A percentile compares a stretch with the other conserved stretches of the same genome.
These are phyloP conservation scores for Solenodon paradoxus DNA, from an alignment of 2,113 vertebrate species.

Conservation along the genomic window DNA sequence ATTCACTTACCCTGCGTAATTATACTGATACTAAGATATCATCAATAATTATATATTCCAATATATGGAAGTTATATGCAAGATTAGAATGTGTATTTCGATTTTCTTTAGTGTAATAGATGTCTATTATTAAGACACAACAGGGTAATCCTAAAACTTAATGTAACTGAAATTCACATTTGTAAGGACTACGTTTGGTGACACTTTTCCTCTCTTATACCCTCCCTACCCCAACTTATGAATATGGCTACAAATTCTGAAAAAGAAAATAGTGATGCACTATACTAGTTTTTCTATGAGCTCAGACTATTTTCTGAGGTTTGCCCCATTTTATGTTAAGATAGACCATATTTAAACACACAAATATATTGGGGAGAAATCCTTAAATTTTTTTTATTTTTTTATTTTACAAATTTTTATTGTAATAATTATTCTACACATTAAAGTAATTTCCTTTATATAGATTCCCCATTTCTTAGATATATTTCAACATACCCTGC, in stretches of 20 bases:
- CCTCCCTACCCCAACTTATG: neutral
- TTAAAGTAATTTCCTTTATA: too few relatives aligned
- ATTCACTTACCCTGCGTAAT: neutral
- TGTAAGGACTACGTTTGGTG: neutral
- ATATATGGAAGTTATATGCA: neutral
- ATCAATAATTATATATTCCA: neutral
- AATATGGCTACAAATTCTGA: neutral
- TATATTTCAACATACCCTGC: too few relatives aligned
- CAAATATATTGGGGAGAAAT: too few relatives aligned
- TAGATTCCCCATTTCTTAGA: too few relatives aligned
- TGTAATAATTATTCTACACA: too few relatives aligned
- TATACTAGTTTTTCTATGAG: neutral
- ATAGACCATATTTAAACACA: neutral
- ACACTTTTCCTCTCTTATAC: neutral
- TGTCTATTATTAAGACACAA: neutral
- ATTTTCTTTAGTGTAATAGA: neutral
- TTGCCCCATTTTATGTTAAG: neutral
- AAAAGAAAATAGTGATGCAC: neutral
- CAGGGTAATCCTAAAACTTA: neutral
- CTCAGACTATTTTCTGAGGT: neutral
- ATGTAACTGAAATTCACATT: neutral
- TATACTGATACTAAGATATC: neutral
- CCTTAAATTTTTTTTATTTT: too few relatives aligned
- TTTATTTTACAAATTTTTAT: too few relatives aligned
- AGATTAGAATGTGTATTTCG: neutral